Evolutionary conservation across 2,888 invertebrate genomes (phyloP).

Genomic region (Oxyteleia sp.): DNA sequence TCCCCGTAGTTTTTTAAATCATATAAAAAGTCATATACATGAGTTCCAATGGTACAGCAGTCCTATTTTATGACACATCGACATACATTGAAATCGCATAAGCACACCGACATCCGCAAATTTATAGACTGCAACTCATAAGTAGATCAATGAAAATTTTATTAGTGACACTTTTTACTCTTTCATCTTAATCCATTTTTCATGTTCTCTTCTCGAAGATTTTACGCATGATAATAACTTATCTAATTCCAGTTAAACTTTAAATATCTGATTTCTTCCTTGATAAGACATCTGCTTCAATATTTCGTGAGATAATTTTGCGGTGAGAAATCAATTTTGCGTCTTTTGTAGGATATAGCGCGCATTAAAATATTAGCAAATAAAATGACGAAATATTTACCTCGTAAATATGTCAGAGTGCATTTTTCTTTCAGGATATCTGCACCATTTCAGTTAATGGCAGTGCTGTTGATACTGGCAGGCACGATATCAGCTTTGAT

Average conservation of each 20-base stretch:
- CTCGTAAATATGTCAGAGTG: slow-evolving; percentile 28
- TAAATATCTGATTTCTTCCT: slow-evolving; percentile 33
- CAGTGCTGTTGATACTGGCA: slow-evolving; percentile 88
- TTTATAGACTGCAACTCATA: slow-evolving; percentile 66
- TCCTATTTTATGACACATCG: slow-evolving; percentile 53
- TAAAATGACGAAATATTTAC: slow-evolving; percentile 32
- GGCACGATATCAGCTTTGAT: slow-evolving; percentile 89
- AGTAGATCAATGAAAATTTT: slow-evolving; percentile 79
- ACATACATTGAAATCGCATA: slow-evolving; percentile 25
- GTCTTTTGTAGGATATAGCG: slow-evolving; percentile 10
- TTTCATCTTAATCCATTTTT: slow-evolving; percentile 66
- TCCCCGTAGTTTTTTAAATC: slow-evolving; percentile 45
- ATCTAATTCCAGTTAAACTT: slow-evolving; percentile 44
- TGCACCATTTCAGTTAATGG: slow-evolving; percentile 89
- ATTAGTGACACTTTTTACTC: slow-evolving; percentile 56
- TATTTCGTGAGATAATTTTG: slow-evolving; percentile 23
- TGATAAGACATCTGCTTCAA: slow-evolving; percentile 26
- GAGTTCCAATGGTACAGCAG: slow-evolving; percentile 14
- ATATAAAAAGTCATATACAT: slow-evolving; percentile 76
- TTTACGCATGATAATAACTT: slow-evolving; percentile 50
- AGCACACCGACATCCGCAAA: slow-evolving; percentile 49
- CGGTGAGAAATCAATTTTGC: neutral
- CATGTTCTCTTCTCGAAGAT: slow-evolving; percentile 35
- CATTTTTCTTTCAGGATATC: slow-evolving; percentile 89
- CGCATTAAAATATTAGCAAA: slow-evolving; percentile 40